Conservation (phyloP, 2,888 invertebrate genomes). For the Scaptomyza reducta region DNA sequence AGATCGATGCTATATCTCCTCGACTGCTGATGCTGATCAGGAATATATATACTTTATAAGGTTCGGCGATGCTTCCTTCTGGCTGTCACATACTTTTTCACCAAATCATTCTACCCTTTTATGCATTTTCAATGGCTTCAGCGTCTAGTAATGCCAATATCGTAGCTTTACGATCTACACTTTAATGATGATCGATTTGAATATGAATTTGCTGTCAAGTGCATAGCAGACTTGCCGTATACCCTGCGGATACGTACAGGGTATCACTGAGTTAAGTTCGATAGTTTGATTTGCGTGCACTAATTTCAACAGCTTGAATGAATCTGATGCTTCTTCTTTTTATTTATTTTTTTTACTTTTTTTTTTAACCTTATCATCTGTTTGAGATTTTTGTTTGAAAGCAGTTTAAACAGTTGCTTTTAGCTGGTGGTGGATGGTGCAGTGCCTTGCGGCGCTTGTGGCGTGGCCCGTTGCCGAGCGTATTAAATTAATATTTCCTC, state of each 20-base stretch:
- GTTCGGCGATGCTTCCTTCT: no score
- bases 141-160: neutral
- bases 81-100: no score
- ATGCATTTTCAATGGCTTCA: no score
- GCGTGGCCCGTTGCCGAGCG: slow-evolving; percentile 44
- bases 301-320: neutral
- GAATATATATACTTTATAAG: no score
- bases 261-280: no score
- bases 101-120: no score
- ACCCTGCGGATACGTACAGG: no score
- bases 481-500: slow-evolving; percentile 84
- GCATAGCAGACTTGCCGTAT: neutral
- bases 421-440: neutral
- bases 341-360: no score
- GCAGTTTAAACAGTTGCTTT: slow-evolving; percentile 16
- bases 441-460: slow-evolving; percentile 66
- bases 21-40: no score
- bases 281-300: no score
- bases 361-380: no score
- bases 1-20: no score
- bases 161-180: slow-evolving; percentile 1
- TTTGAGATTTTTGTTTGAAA: neutral
- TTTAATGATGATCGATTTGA: slow-evolving; percentile 7
- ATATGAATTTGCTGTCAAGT: neutral
- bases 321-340: neutral